Base-by-base conservation (phyloP, 2,888 invertebrate genomes). In the Dusona sp. region DNA sequence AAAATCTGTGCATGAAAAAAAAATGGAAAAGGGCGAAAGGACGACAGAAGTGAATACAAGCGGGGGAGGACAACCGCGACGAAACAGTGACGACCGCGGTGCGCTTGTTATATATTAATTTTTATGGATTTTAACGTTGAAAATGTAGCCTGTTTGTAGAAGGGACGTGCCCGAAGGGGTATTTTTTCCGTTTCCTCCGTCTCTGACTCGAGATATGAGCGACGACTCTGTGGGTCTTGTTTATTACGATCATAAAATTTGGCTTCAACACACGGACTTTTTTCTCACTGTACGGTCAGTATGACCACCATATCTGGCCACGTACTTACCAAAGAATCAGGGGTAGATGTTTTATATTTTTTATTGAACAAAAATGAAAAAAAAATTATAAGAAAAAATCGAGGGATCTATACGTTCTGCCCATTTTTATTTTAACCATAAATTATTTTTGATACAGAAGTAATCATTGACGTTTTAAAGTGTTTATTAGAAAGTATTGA, bases 121-220 rank as follows among this genome's bases (percentile, higher is more conserved):
- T 93, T 91, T 92, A 92, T 91, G 91, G 90, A 89, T 91, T 91
- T 90, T 89, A 84, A 79, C 88, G 90, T 89, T 90, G 89, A 92
- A 92, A 87, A 85, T 36, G 29, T 45, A 57, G 38, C 45, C 48
- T 67, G n/a, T 45, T 45, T 42, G 73, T 61, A 48, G 70, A 61
- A 83, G 64, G 68, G 83, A 68, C 78, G 64, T 80, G 78, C 48
- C 65, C 67, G 48, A 79, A 80, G 79, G 77, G 54, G 48, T 36
- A 54, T 77, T 83, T 42, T 42, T 33, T 77, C 48, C 33, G 64
- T 64, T 75, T 9, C 42, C 33, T 61, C n/a, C 64, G n/a, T 38
- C 19, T 22, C 36, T 42, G 42, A 48, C 45, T 64, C 54, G 79
- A 84, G 86, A 54, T 65, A 64, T 74, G 70, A 82, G 75, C 73